Evolutionary conservation across 1,140 invertebrate species (phyloP).

Genomic region (Pinna nobilis): DNA sequence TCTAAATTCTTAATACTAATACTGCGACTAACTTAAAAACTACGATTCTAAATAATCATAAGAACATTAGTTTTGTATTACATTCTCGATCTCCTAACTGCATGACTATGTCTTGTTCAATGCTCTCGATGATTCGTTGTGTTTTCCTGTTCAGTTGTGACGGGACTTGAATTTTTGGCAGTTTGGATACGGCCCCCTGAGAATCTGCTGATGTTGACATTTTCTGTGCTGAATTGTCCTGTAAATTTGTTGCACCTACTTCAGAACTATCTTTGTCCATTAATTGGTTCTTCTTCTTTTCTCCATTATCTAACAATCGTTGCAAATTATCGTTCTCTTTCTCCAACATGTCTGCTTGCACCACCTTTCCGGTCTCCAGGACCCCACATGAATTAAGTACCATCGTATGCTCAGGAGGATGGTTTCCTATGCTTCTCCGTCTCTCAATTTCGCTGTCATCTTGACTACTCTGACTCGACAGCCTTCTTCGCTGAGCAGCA

Average conservation of each 20-base stretch:
- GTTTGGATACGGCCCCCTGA: background rate
- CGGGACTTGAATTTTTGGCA: slow-evolving; percentile 23
- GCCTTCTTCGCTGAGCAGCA: background rate
- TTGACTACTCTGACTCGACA: background rate
- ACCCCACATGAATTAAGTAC: slow-evolving; percentile 59
- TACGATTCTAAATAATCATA: too few species aligned
- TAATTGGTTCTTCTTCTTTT: too few species aligned
- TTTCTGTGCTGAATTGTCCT: background rate
- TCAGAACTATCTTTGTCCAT: background rate
- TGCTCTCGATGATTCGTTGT: slow-evolving; percentile 30
- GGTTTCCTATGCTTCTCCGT: slow-evolving; percentile 6
- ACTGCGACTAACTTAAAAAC: too few species aligned
- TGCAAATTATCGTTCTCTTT: background rate
- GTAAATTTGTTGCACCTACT: background rate
- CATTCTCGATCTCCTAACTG: slow-evolving; percentile 18
- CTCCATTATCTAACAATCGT: background rate
- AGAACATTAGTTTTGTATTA: slow-evolving; percentile 31
- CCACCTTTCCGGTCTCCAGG: slow-evolving; percentile 38
- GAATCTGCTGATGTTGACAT: background rate
- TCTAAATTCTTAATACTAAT: too few species aligned
- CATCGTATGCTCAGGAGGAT: slow-evolving; percentile 44
- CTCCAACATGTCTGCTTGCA: background rate
- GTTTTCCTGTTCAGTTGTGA: slow-evolving; percentile 17
- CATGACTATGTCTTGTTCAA: slow-evolving; percentile 28
- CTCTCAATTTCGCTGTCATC: slow-evolving; percentile 8